Conservation (phyloP, 2,888 invertebrate genomes). For the Callosobruchus maculatus region DNA sequence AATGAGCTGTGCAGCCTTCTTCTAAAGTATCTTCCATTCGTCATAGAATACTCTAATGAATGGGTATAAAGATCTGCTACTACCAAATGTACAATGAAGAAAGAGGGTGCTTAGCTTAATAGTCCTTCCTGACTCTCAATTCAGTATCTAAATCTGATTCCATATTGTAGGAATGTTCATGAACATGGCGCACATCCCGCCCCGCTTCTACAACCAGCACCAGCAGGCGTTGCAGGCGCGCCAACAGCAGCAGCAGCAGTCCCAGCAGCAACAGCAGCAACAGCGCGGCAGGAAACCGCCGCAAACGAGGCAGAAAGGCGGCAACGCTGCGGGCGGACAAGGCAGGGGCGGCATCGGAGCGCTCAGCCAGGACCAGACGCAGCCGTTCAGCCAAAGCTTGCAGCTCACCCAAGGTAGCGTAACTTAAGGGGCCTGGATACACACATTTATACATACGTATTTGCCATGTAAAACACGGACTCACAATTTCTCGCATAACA, state of each 20-base stretch:
- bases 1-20: too few relatives aligned
- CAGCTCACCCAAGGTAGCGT: slow-evolving; percentile 68
- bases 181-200: slow-evolving; percentile 79
- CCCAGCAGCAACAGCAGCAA: slow-evolving; percentile 24
- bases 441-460: too few relatives aligned
- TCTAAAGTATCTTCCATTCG: too few relatives aligned
- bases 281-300: slow-evolving; percentile 31
- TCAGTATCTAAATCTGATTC: not conserved
- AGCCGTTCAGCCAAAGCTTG: slow-evolving; percentile 64
- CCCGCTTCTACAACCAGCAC: slow-evolving; percentile 72
- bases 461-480: too few relatives aligned
- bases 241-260: slow-evolving; percentile 40
- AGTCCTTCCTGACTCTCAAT: too few relatives aligned
- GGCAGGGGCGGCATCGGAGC: slow-evolving; percentile 19
- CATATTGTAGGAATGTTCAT: slow-evolving; percentile 82
- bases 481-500: too few relatives aligned
- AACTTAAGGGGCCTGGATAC: too few relatives aligned
- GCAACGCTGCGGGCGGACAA: slow-evolving; percentile 6
- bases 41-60: too few relatives aligned
- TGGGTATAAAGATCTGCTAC: too few relatives aligned
- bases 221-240: slow-evolving; percentile 62
- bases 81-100: too few relatives aligned
- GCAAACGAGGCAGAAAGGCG: slow-evolving; percentile 19
- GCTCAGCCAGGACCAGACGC: slow-evolving; percentile 46
- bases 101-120: too few relatives aligned